Evolutionary conservation across 2,888 invertebrate species (phyloP), one percentile per base, ranked within the genome.

Genomic region (Meghimatium bilineatum): DNA sequence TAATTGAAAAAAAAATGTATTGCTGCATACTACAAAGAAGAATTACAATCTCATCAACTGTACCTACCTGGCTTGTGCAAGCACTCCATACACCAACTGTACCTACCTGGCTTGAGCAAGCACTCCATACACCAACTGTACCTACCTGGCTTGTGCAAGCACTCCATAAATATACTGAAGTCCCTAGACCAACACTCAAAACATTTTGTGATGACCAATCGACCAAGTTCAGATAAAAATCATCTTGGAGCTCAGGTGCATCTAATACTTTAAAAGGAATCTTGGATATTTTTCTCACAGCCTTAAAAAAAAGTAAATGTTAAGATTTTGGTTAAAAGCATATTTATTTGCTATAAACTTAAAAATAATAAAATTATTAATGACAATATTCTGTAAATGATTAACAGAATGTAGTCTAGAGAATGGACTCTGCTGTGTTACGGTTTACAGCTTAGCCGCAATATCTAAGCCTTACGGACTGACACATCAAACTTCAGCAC

Each of bases 151-250:
- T 98, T 86, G 99, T 99, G 93, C 98, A 98, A 20, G 99, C 99
- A 91, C 98, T 99, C 99, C 99, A 99, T 85, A 99, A 94, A 94
- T 99, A 99, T 0, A 99, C 99, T 93, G 99, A 99, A 91, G 97
- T 97, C 56, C 98, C 98, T 34, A 99, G 95, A 0, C 99, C 99
- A 5, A 99, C 99, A 93, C 98, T 98, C 86, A 99, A 96, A 60
- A 99, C 98, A 94, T 99, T 99, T 94, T 98, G 98, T 80, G 98
- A 97, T 10, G 99, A 99, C 99, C 99, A 99, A 94, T 99, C 99
- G 60, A 99, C 99, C 87, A 99, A 95, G 94, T 99, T 99, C 89
- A 99, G 94, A 94, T 99, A 99, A 95, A 99, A 99, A 94, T 99
- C 99, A 94, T 99, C 99, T 94, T 99, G 98, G 83, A 99, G 94